Evolutionary conservation across 2,797 vertebrate genomes (phyloP).

Genomic region (Arnoldichthys spilopterus): DNA sequence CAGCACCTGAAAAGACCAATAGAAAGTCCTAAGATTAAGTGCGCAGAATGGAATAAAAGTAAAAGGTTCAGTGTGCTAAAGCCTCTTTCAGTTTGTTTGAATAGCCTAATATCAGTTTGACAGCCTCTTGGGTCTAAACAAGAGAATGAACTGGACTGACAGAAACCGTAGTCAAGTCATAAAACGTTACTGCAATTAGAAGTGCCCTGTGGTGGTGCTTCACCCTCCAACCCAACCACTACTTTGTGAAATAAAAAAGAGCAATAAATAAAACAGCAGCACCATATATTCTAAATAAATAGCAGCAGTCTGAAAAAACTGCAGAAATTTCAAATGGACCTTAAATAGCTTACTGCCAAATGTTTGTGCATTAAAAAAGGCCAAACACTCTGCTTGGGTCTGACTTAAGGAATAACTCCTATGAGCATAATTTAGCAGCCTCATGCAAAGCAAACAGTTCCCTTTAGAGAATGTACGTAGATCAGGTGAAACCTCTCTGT

Average conservation of each 20-base stretch:
- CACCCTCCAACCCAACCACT: background rate
- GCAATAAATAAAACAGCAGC: background rate
- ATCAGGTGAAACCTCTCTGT: background rate
- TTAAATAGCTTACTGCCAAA: conserved; percentile 21
- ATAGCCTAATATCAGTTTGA: background rate
- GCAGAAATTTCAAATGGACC: background rate
- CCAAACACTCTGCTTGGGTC: background rate
- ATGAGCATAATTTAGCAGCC: background rate
- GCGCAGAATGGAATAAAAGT: background rate
- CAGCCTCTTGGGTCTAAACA: background rate
- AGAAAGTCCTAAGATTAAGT: conserved; percentile 1
- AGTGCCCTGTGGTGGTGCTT: background rate
- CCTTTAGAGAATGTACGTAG: background rate
- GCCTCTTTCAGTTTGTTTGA: conserved; percentile 2
- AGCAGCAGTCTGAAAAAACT: conserved; percentile 11
- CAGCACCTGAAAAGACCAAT: conserved; percentile 27
- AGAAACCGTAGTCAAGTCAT: conserved; percentile 1
- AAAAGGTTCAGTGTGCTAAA: background rate
- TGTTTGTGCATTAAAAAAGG: conserved; percentile 11
- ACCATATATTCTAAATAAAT: conserved; percentile 14
- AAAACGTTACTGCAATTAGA: conserved; percentile 2
- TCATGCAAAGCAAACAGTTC: conserved; percentile 6
- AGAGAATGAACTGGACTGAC: conserved; percentile 3
- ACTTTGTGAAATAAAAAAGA: background rate
- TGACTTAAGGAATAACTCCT: background rate